These are phyloP conservation scores for Metallyticus violacea DNA, from an alignment of 2,888 invertebrate species.

Conservation along the genomic window DNA sequence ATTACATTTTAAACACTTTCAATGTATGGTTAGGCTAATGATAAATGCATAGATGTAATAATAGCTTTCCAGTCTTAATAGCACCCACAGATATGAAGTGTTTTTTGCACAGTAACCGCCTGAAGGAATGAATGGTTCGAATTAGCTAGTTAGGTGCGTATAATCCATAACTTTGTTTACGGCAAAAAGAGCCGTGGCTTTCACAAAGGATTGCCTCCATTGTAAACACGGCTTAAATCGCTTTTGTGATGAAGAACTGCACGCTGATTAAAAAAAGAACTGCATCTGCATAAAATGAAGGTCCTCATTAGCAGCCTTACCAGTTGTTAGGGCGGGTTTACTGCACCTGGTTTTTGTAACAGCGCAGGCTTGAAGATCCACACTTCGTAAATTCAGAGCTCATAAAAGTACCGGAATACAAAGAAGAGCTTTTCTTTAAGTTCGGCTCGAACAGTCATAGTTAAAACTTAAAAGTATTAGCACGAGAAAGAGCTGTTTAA, in stretches of 20 bases:
- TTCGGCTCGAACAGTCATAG: too few relatives aligned
- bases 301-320: neutral
- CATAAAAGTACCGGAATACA: too few relatives aligned
- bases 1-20: too few relatives aligned
- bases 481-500: too few relatives aligned
- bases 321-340: neutral
- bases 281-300: conserved; percentile 1
- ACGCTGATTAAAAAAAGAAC: neutral
- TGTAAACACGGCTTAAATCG: neutral
- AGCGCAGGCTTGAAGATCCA: neutral
- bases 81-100: neutral
- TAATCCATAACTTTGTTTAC: neutral
- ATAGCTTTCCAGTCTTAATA: too few relatives aligned
- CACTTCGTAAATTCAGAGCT: neutral
- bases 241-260: neutral
- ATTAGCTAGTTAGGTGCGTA: neutral
- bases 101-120: neutral
- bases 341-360: neutral
- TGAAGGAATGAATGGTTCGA: neutral
- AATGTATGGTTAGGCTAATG: too few relatives aligned
- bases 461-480: too few relatives aligned
- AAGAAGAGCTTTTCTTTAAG: too few relatives aligned
- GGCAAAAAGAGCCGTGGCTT: neutral
- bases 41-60: too few relatives aligned
- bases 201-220: neutral